Conservation (phyloP, 92 coral and sea anemone species). For the Montipora capitata region DNA sequence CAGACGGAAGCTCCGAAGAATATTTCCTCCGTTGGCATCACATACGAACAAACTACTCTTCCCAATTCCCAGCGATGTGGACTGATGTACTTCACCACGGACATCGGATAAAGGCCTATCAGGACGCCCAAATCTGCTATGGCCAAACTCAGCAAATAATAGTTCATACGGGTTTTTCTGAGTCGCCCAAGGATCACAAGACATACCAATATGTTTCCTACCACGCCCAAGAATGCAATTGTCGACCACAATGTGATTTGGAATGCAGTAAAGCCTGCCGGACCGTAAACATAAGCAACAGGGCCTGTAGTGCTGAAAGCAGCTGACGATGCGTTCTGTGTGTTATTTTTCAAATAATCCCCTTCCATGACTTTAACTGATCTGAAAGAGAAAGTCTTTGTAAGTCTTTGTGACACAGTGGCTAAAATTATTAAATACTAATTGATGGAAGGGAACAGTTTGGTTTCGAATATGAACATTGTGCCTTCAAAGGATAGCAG, state of each 20-base stretch:
- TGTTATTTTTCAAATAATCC: background rate
- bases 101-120: slow-evolving; percentile 73
- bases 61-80: slow-evolving; percentile 75
- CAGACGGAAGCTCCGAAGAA: slow-evolving; percentile 92
- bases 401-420: too few species aligned
- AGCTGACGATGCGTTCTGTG: background rate
- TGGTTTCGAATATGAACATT: too few species aligned
- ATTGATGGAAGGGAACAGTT: too few species aligned
- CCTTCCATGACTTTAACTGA: background rate
- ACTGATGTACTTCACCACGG: slow-evolving; percentile 48
- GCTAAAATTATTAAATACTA: too few species aligned
- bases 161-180: slow-evolving; percentile 76
- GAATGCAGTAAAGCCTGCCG: slow-evolving; percentile 61
- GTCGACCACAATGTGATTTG: slow-evolving; percentile 67
- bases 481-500: too few species aligned
- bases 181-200: slow-evolving; percentile 72
- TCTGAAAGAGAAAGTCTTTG: background rate
- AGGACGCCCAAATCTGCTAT: slow-evolving; percentile 87
- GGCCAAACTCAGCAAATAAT: slow-evolving; percentile 79
- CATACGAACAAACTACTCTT: slow-evolving; percentile 64
- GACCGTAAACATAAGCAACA: slow-evolving; percentile 35
- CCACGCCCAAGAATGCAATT: slow-evolving; percentile 78
- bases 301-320: background rate
- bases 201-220: slow-evolving; percentile 85
- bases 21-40: slow-evolving; percentile 81